Evolutionary conservation across 2,888 invertebrate species (phyloP).

Genomic region (Chrysolina haemoptera): DNA sequence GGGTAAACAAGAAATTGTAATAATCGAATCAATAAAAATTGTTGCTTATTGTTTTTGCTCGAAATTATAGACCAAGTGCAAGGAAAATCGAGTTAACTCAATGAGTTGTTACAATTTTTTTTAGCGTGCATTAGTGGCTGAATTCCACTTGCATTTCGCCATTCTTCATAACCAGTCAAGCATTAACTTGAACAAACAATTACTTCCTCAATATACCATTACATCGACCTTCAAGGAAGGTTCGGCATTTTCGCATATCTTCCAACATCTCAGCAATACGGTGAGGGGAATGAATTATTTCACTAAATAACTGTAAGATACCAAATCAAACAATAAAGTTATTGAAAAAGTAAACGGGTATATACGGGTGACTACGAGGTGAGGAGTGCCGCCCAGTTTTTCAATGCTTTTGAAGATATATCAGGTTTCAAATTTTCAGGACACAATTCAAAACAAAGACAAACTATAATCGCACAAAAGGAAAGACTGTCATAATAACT

Average conservation of each 20-base stretch:
- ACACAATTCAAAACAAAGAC: no score
- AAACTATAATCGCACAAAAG: no score
- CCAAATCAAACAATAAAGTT: no score
- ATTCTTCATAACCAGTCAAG: neutral
- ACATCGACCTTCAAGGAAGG: neutral
- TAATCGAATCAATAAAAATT: conserved; percentile 4
- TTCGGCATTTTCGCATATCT: neutral
- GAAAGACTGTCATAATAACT: no score
- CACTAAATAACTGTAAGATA: no score
- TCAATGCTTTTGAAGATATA: no score
- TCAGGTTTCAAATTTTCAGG: no score
- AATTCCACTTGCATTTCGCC: conserved; percentile 5
- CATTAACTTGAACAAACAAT: conserved; percentile 8
- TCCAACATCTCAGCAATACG: neutral
- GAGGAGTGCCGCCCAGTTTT: no score
- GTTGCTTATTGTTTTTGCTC: conserved; percentile 24
- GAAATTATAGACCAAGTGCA: conserved; percentile 15
- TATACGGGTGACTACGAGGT: no score
- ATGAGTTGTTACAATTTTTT: neutral
- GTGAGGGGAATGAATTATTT: neutral
- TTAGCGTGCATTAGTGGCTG: neutral
- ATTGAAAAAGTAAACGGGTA: no score
- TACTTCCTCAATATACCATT: conserved; percentile 2
- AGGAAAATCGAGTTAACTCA: conserved; percentile 14
- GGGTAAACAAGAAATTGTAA: conserved; percentile 11